Evolutionary conservation across 2,888 invertebrate species (phyloP), one percentile per base, ranked within the genome.

Genomic region (Antheraea yamamai): DNA sequence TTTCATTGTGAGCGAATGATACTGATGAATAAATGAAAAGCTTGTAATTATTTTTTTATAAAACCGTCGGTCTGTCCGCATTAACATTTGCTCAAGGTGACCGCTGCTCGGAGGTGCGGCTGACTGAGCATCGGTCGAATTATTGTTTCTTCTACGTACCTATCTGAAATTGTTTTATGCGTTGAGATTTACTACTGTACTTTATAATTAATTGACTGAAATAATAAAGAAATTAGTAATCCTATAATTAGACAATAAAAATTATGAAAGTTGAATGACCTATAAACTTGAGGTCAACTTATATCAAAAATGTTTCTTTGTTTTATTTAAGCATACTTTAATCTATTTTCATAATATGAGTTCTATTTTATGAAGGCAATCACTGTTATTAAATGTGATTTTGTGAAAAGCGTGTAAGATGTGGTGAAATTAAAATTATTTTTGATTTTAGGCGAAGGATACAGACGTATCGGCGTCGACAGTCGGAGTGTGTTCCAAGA

Each of bases 391-490:
- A 47, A 12, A 47, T 47, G 10, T 47, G 2, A 12, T 12, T 47
- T 8, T 47, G 12, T 47, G 10, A 39, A 39, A 39, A 47, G 47
- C 47, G 7, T 47, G 47, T 47, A 47, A 47, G 47, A 20, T n/a
- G 18, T 55, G 20, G 18, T 4, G 20, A 66, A 16, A 30, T 66
- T 30, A 30, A 66, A 64, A 16, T 66, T 30, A 30, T 66, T 76
- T 35, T 79, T 86, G 88, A 83, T 92, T 91, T 20, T 93, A 97
- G 97, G 84, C 96, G 98, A 79, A 96, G 99, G 85, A 97, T 99
- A 91, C 98, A 98, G 87, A 96, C 96, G 82, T 99, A 99, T 92
- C 96, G 98, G 75, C 96, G 97, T 74, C 96, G 98, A 79, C 98
- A 98, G 90, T 97, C 96, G 81, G 98, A 98, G 88, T 97, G 97